phyloP scores from a whole-genome alignment of 2,113 vertebrate genomes.

The Colaptes auratus region DNA sequence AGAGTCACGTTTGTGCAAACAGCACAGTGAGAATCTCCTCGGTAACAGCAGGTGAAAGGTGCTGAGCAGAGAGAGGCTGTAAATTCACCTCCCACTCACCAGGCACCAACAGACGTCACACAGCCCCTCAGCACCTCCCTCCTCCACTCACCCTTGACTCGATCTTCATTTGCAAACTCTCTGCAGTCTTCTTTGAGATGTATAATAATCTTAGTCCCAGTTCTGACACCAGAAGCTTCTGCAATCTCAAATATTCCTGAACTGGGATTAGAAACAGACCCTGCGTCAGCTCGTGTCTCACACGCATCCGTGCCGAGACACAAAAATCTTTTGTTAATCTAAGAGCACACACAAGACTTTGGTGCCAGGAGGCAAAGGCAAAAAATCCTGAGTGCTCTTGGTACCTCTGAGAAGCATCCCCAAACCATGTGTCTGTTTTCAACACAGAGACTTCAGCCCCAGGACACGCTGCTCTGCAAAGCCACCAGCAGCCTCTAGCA shows the following conservation, averaged over 20 bases:
- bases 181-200: slow-evolving; percentile 92
- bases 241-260: slow-evolving; percentile 92
- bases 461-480: neutral
- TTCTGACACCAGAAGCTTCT: slow-evolving; percentile 89
- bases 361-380: neutral
- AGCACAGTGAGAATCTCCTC: neutral
- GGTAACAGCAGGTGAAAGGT: neutral
- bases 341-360: neutral
- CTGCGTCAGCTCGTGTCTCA: neutral
- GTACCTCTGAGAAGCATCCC: neutral
- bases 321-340: neutral
- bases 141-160: slow-evolving; percentile 86
- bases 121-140: neutral
- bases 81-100: neutral
- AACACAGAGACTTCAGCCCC: neutral
- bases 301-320: neutral
- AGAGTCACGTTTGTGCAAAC: neutral
- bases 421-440: neutral
- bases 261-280: slow-evolving; percentile 65
- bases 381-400: neutral
- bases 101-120: neutral
- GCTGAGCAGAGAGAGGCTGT: neutral
- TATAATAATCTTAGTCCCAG: slow-evolving; percentile 93
- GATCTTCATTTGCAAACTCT: slow-evolving; percentile 90
- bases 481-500: neutral